A percentile compares a stretch with the other conserved stretches of the same genome.
These are phyloP conservation scores for Patiria miniata DNA, from an alignment of 35 echinoderm and acorn worm genomes.

Conservation along the genomic window DNA sequence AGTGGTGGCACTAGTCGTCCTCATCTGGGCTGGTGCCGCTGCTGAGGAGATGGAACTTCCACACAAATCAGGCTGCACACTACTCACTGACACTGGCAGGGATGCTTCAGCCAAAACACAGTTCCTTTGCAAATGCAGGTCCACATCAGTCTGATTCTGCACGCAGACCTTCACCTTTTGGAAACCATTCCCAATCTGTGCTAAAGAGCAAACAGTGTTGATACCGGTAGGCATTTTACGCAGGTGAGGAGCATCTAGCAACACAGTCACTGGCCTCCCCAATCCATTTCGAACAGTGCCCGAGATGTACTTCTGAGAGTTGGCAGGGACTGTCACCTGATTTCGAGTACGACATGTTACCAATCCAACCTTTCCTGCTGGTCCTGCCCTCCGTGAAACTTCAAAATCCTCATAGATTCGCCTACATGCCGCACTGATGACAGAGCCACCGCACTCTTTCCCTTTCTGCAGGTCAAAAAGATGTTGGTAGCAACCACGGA, in stretches of 20 bases:
- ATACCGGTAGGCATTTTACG: background rate
- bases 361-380: slow-evolving; percentile 11
- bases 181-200: background rate
- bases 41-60: background rate
- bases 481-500: slow-evolving; percentile 10
- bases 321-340: background rate
- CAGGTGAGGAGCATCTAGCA: background rate
- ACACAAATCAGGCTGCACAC: background rate
- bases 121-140: background rate
- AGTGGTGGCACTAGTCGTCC: background rate
- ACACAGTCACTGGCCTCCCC: background rate
- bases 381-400: background rate
- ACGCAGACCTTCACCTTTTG: background rate
- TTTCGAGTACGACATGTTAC: background rate
- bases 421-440: slow-evolving; percentile 32
- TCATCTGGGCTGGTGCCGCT: background rate
- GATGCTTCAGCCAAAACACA: background rate
- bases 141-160: background rate
- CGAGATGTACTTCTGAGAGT: background rate
- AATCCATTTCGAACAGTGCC: background rate
- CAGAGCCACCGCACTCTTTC: too few species aligned
- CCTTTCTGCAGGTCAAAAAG: background rate
- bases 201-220: background rate
- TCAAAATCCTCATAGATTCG: slow-evolving; percentile 24
- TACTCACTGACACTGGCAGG: background rate